Evolutionary conservation across 2,113 vertebrate species (phyloP), one percentile per base, ranked within the genome.

Genomic region (Burhinus oedicnemus): DNA sequence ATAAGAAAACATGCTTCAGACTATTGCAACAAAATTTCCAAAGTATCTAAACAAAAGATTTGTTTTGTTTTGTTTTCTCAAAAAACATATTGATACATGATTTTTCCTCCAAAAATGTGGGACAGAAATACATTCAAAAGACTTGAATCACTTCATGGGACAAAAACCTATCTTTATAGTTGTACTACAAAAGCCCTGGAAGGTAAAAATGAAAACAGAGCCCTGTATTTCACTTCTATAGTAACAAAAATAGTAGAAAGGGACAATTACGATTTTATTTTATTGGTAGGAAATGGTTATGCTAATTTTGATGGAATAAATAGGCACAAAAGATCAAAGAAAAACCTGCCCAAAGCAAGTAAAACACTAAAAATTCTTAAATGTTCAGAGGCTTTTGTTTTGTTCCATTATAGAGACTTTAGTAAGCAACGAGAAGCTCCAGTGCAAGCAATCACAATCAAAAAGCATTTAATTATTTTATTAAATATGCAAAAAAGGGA

Each of bases 241-340:
- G 29, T 40, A 69, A 68, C 12, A 89, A 74, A 88, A 81, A 54
- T 49, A 87, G 57, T 34, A 89, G 77, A 84, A 95, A 92, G 8
- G 89, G 30, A 79, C 15, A 79, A 64, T 57, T 79, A 49, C 34
- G 29, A 68, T 78, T 90, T 72, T 64, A 52, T 68, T 55, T 87
- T 89, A 79, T 64, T 76, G 36, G 4, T 72, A 65, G 45, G 40
- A 92, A 92, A 84, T 60, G 7, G 30, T 29, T 91, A 87, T 93
- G 95, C 13, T 91, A 91, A 95, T 95, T 95, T 93, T 80, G 40
- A 76, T 85, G 12, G 49, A 85, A 86, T 51, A 89, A 89, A 92
- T 38, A 55, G 42, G 36, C 40, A 72, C 3, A 8, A 87, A 82
- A 84, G 42, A 87, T 65, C 81, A 94, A 94, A 95, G 65, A 87